Conservation (phyloP, 1,140 invertebrate species). For the Atta colombica region DNA sequence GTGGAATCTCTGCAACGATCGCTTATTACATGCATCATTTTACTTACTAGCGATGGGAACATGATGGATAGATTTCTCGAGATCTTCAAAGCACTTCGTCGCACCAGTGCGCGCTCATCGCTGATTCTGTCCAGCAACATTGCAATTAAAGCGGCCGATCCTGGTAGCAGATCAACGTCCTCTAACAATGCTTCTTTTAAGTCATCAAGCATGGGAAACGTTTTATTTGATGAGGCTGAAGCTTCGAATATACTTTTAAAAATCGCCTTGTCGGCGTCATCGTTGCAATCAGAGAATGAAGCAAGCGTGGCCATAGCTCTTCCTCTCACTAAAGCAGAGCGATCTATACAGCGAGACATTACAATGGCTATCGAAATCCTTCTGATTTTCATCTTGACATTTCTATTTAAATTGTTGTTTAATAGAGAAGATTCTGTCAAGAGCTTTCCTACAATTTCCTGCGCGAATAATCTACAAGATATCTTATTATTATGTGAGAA, state of each 20-base stretch:
- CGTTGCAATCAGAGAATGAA: slow-evolving; percentile 84
- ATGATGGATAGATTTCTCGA: slow-evolving; percentile 79
- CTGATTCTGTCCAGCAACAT: slow-evolving; percentile 86
- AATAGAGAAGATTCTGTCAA: slow-evolving; percentile 78
- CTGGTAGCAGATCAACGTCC: slow-evolving; percentile 80
- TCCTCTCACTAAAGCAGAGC: slow-evolving; percentile 87
- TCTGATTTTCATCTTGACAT: slow-evolving; percentile 71
- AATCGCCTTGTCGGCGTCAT: slow-evolving; percentile 78
- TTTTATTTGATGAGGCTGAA: slow-evolving; percentile 72
- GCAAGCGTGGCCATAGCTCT: slow-evolving; percentile 87
- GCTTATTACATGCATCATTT: slow-evolving; percentile 81
- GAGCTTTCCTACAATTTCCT: slow-evolving; percentile 88
- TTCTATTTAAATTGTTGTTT: slow-evolving; percentile 64
- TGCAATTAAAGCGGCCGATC: slow-evolving; percentile 78
- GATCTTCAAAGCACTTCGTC: slow-evolving; percentile 88
- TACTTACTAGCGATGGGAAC: slow-evolving; percentile 65
- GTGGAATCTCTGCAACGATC: slow-evolving; percentile 87
- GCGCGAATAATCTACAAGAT: slow-evolving; percentile 86
- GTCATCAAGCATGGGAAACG: slow-evolving; percentile 71
- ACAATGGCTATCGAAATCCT: slow-evolving; percentile 86
- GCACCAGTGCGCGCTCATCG: slow-evolving; percentile 88
- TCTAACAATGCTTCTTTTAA: slow-evolving; percentile 71
- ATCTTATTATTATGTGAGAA: slow-evolving; percentile 86
- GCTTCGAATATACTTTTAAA: slow-evolving; percentile 85
- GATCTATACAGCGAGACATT: slow-evolving; percentile 87